A percentile compares a stretch with the other conserved stretches of the same genome.
These are phyloP conservation scores for Podiceps cristatus DNA, from an alignment of 2,113 vertebrate genomes.

Conservation along the genomic window DNA sequence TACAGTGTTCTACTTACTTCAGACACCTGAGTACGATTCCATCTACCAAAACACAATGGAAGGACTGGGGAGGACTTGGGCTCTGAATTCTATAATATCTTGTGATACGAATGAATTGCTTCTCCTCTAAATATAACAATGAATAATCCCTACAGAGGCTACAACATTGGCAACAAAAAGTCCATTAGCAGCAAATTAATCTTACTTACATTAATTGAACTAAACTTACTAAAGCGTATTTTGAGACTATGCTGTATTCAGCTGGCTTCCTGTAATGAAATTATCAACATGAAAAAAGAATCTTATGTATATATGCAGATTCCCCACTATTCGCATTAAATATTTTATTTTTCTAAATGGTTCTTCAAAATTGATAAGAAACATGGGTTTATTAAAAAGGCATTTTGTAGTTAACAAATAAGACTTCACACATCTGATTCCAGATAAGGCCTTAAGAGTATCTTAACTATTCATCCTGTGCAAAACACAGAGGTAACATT, in stretches of 20 bases:
- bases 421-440: background rate
- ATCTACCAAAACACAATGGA: background rate
- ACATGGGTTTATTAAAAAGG: background rate
- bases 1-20: background rate
- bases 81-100: background rate
- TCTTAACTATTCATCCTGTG: fast-evolving
- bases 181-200: background rate
- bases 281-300: background rate
- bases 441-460: background rate
- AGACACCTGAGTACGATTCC: background rate
- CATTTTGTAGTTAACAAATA: background rate
- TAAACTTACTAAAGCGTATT: background rate
- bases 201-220: background rate
- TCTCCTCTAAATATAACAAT: background rate
- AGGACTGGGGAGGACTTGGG: background rate
- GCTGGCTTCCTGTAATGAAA: background rate
- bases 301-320: background rate
- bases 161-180: background rate
- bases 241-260: background rate
- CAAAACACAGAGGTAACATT: background rate
- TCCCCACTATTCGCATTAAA: background rate
- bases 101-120: background rate
- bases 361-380: background rate
- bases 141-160: background rate
- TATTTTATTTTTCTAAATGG: background rate